phyloP scores from a whole-genome alignment of 1,140 invertebrate species.

The Amphibalanus amphitrite region DNA sequence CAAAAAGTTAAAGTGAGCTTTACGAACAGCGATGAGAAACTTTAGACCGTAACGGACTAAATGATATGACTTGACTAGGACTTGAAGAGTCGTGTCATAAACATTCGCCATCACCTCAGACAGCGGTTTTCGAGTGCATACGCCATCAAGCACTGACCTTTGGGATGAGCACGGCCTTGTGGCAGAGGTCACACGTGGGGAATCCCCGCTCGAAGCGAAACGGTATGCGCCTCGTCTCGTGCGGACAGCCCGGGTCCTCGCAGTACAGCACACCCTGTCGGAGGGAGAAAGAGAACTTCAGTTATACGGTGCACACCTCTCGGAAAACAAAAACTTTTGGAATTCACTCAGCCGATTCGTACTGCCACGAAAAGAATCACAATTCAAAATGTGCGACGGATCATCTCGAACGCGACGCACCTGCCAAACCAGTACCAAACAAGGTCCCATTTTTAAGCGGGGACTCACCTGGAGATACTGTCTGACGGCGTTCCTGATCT shows the following conservation, averaged over 20 bases:
- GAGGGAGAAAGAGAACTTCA: not conserved
- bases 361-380: not conserved
- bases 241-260: conserved; percentile 67
- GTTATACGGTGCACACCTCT: conserved; percentile 4
- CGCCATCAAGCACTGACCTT: no score
- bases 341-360: not conserved
- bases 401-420: no score
- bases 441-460: no score
- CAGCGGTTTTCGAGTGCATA: no score
- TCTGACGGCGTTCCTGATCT: not conserved
- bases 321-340: no score
- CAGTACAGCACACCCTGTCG: conserved; percentile 54
- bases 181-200: conserved; percentile 55
- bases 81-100: no score
- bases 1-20: no score
- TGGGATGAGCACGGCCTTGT: conserved; percentile 46
- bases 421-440: no score
- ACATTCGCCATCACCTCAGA: no score
- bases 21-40: no score
- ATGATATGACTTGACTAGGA: no score
- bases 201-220: conserved; percentile 39
- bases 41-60: no score
- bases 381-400: conserved; percentile 16
- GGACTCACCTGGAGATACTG: not conserved
- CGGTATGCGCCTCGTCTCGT: conserved; percentile 44